phyloP scores from a whole-genome alignment of 2,888 invertebrate genomes.

The Allolobophora icterica region DNA sequence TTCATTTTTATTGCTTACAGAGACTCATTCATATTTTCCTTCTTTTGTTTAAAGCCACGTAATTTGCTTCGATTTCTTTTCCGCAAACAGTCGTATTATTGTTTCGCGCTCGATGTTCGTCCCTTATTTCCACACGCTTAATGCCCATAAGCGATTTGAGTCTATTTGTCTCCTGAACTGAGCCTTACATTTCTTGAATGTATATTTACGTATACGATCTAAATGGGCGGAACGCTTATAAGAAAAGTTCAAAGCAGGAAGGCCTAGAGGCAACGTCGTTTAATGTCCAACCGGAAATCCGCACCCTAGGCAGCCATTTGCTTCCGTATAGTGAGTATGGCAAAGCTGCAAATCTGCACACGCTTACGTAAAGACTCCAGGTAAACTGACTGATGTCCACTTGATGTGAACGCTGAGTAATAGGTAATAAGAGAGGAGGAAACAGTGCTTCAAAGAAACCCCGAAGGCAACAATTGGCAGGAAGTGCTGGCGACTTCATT shows the following conservation, averaged over 20 bases:
- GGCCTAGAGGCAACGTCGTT: background rate
- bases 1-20: background rate
- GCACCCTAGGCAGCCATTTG: background rate
- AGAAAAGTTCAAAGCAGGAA: background rate
- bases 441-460: no score
- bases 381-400: background rate
- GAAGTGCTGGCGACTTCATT: no score
- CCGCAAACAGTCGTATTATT: background rate
- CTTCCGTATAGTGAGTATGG: background rate
- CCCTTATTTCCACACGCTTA: background rate
- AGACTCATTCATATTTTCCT: background rate
- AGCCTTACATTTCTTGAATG: no score
- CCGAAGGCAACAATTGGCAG: no score
- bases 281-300: background rate
- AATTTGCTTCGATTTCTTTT: background rate
- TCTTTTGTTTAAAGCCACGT: background rate
- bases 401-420: background rate
- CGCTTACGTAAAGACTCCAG: background rate
- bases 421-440: background rate
- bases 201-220: no score
- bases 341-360: background rate
- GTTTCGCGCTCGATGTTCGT: background rate
- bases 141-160: background rate
- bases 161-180: no score
- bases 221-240: background rate